Conservation (phyloP, 2,888 invertebrate species). For the Sinohyriopsis cumingii region DNA sequence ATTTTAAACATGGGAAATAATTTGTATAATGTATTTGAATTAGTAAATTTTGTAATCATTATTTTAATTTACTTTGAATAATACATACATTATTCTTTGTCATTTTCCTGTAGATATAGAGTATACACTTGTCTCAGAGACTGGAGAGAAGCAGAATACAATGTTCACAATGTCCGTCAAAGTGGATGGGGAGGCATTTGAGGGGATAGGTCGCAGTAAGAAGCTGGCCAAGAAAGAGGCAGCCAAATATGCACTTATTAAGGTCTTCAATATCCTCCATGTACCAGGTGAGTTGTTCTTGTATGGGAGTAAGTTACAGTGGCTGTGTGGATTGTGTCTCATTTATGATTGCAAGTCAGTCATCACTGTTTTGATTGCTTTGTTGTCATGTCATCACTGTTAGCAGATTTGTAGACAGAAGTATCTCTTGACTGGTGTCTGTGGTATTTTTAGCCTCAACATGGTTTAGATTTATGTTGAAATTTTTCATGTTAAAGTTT, state of each 20-base stretch:
- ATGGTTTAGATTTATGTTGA: too few species aligned
- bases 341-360: background rate
- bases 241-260: slow-evolving; percentile 41
- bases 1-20: too few species aligned
- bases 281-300: slow-evolving; percentile 35
- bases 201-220: slow-evolving; percentile 44
- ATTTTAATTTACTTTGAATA: too few species aligned
- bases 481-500: too few species aligned
- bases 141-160: slow-evolving; percentile 32
- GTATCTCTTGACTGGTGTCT: too few species aligned
- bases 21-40: too few species aligned
- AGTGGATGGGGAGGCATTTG: slow-evolving; percentile 36
- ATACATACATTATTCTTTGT: background rate
- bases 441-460: too few species aligned
- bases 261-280: slow-evolving; percentile 44
- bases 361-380: too few species aligned
- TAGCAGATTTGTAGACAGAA: too few species aligned
- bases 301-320: background rate
- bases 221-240: slow-evolving; percentile 47
- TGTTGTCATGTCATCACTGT: too few species aligned
- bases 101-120: slow-evolving; percentile 13
- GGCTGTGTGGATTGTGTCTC: background rate
- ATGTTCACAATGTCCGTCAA: slow-evolving; percentile 37
- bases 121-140: slow-evolving; percentile 38
- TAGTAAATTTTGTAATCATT: too few species aligned